Evolutionary conservation across 2,888 invertebrate genomes (phyloP), one percentile per base, ranked within the genome.

Genomic region (Celastrina argiolus): DNA sequence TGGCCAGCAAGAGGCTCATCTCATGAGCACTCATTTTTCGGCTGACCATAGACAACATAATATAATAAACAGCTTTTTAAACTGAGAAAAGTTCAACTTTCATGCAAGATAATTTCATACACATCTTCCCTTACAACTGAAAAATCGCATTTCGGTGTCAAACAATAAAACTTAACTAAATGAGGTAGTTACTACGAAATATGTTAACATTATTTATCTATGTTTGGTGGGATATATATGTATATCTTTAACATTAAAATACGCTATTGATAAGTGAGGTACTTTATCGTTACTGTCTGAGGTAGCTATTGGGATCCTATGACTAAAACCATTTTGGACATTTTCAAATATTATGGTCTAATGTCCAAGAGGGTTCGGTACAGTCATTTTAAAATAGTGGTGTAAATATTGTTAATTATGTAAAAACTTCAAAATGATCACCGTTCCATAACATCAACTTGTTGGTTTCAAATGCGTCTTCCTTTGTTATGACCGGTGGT

Each of bases 181-280:
- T 90, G 90, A 90, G 90, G 90, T 90, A 90, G 82, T 82, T 78
- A 84, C 83, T 83, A 88, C 86, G 85, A 83, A 73, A 86, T 85
- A 85, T 82, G 81, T 82, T 82, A 81, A 85, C 77, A 78, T 82
- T 83, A 85, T 76, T 78, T 74, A 81, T 78, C 82, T 88, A 85
- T 78, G 86, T 87, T 88, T 88, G 90, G 90, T 90, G 90, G 90
- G 90, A 88, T 87, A 81, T 79, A 82, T 77, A 76, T 74, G 74
- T 86, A 83, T 84, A 84, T 71, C 72, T 81, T 81, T 81, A 85
- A 84, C 84, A 85, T 84, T 85, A 85, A 80, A 81, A 85, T 84
- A 87, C 81, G 81, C 86, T 88, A 88, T 84, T 81, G 84, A 81
- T 85, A 84, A 78, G 68, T 88, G 90, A 90, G 90, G 90, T 90